A percentile compares a stretch with the other conserved stretches of the same genome.
These are phyloP conservation scores for Gymnarchus niloticus DNA, from an alignment of 2,113 vertebrate genomes.

Conservation along the genomic window DNA sequence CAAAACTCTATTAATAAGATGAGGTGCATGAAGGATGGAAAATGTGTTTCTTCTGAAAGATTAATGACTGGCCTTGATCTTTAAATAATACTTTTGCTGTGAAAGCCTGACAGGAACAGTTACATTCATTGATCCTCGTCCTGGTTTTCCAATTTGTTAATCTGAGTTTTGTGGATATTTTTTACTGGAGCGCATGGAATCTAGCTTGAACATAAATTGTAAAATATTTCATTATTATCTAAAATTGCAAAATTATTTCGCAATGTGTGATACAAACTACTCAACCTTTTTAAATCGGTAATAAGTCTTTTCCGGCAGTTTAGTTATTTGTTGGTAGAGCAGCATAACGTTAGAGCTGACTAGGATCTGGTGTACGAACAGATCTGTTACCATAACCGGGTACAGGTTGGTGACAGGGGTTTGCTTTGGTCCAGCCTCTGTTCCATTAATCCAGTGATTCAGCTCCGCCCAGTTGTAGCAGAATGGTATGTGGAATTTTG, in stretches of 20 bases:
- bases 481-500: no score
- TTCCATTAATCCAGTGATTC: not conserved
- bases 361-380: not conserved
- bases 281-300: not conserved
- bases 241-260: not conserved
- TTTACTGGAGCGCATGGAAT: not conserved
- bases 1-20: conserved; percentile 49
- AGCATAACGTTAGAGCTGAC: not conserved
- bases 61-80: conserved; percentile 25
- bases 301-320: not conserved
- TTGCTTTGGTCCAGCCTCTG: not conserved
- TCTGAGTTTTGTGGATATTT: not conserved
- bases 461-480: no score
- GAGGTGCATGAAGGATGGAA: conserved; percentile 19
- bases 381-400: not conserved
- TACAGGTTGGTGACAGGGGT: not conserved
- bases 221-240: not conserved
- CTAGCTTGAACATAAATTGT: not conserved
- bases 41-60: conserved; percentile 24
- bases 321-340: not conserved
- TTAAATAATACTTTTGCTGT: conserved; percentile 24
- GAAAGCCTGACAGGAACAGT: conserved; percentile 7
- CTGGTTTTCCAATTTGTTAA: conserved; percentile 6
- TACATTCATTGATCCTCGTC: conserved; percentile 3
- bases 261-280: not conserved